Evolutionary conservation across 30 jellyfish, hydroid and myxozoan species (phyloP), one percentile per base, ranked within the genome.

Genomic region (Aurelia coerulea): DNA sequence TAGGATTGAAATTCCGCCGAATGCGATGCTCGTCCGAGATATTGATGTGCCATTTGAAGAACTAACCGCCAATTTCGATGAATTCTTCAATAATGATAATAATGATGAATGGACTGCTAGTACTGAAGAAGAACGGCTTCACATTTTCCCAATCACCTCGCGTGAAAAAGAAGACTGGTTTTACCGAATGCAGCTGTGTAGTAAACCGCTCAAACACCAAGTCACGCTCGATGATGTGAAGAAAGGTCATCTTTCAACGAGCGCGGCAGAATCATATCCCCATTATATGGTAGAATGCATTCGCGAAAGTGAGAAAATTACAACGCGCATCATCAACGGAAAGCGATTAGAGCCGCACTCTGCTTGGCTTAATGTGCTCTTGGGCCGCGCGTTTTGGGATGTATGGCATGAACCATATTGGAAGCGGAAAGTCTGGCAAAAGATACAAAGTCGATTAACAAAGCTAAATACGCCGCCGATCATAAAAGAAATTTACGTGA

Each of bases 301-400:
- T 58, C 85, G 96, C 5, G 99, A 95, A 58, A 91, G 99, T 56
- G 97, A 91, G 89, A 80, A 83, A 58, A 81, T 91, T 31, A 74
- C 96, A 80, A 82, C 96, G 80, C 97, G 97, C 14, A 90, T 79
- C 39, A 62, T 53, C 58, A 81, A 91, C 42, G 98, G 98, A 9
- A 88, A 90, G 72, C 76, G 91, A 41, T 59, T 96, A 39, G 99
- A 91, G 62, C 98, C 99, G 78, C 92, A 91, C 65, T 76, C 96
- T 1, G 98, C 98, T 1, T 96, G 98, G 98, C 85, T 96, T 70
- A 96, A 96, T 65, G 97, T 81, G 4, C 71, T 96, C 53, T 62
- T 91, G 10, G 98, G 98, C 31, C 88, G 99, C 54, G 98, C 98
- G 34, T 96, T 96, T 69, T 96, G 99, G 99, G 99, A 96, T 74